Conservation (phyloP, 2,888 invertebrate species). For the Sphinx pinastri region DNA sequence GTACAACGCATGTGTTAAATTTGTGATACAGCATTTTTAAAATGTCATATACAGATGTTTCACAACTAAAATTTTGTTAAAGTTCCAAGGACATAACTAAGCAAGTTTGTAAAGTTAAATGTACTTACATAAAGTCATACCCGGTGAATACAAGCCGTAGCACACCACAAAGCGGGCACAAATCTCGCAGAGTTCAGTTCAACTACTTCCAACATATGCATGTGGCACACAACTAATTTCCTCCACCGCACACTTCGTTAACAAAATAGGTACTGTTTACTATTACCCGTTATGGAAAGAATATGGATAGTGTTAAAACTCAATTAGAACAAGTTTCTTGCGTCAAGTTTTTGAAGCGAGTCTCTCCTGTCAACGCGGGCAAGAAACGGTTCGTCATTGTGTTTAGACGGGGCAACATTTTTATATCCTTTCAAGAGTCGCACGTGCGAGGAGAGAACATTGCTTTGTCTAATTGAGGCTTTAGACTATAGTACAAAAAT, state of each 20-base stretch:
- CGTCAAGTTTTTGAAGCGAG: too few relatives aligned
- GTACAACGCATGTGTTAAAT: too few relatives aligned
- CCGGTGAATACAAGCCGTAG: constrained; percentile 1
- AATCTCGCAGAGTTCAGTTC: constrained; percentile 12
- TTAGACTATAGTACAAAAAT: too few relatives aligned
- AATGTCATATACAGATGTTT: not conserved
- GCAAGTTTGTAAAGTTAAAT: constrained; percentile 3
- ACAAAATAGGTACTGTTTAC: constrained; percentile 4
- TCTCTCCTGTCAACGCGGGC: too few relatives aligned
- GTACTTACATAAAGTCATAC: constrained; percentile 14
- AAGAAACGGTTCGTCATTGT: too few relatives aligned
- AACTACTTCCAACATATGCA: constrained; percentile 22
- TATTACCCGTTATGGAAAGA: too few relatives aligned
- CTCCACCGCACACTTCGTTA: not conserved
- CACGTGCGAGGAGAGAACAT: too few relatives aligned
- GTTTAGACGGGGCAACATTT: too few relatives aligned
- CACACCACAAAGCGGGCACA: constrained; percentile 20
- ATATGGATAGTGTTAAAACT: too few relatives aligned
- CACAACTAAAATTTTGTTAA: not conserved
- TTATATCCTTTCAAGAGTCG: too few relatives aligned
- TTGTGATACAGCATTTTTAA: too few relatives aligned
- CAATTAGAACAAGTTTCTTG: not conserved
- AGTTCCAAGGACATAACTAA: constrained; percentile 1
- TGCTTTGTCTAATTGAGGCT: too few relatives aligned
- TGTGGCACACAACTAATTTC: constrained; percentile 1